Evolutionary conservation across 2,113 vertebrate species (phyloP).

Genomic region (Mystacornis crossleyi): DNA sequence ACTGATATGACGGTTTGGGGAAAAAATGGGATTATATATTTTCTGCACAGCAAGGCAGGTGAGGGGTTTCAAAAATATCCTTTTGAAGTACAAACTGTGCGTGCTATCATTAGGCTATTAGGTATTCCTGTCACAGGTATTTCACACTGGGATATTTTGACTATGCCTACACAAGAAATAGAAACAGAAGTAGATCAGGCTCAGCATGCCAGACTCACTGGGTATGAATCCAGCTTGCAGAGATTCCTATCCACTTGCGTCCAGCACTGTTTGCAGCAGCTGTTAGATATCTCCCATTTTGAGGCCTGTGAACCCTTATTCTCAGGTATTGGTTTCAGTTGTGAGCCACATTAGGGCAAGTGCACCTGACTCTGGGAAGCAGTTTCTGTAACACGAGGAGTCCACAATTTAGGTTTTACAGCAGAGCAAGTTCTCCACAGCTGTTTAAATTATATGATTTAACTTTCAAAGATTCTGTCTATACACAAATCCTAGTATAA

Average conservation of each 20-base stretch:
- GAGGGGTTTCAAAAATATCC: background rate
- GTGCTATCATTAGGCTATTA: background rate
- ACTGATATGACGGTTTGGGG: background rate
- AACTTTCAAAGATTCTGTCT: background rate
- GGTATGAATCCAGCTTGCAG: background rate
- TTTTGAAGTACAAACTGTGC: background rate
- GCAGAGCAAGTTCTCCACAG: background rate
- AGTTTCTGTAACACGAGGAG: background rate
- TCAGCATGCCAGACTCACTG: background rate
- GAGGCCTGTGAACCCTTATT: background rate
- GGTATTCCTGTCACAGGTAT: background rate
- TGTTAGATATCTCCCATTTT: background rate
- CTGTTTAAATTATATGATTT: background rate
- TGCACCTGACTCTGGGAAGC: background rate
- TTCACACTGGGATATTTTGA: background rate
- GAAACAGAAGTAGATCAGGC: background rate
- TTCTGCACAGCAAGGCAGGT: background rate
- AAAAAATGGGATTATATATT: background rate
- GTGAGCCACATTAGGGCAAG: fast-evolving
- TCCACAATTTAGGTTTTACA: background rate
- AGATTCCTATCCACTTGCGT: background rate
- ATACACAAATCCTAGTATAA: background rate
- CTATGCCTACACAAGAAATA: background rate
- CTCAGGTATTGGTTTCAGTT: background rate
- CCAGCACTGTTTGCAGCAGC: background rate